Base-by-base conservation (phyloP, 2,797 vertebrate species). In the Myotis planiceps region DNA sequence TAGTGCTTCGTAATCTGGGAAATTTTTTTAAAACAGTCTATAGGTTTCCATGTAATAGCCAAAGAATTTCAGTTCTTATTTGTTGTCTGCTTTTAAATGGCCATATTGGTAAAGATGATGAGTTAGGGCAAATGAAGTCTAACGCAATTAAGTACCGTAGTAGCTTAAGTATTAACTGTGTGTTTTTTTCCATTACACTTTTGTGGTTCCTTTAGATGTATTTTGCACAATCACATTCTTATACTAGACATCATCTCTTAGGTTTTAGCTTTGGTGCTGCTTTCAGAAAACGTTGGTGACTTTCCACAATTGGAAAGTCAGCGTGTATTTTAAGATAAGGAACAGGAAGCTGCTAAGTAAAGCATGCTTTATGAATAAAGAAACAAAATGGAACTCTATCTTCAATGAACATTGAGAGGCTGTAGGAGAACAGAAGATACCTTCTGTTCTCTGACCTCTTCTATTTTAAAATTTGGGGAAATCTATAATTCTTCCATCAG, bases 251-350 rank as follows among this genome's bases (percentile, higher is more conserved):
- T 94, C 60, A 96, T 49, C 81, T 83, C 87, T 93, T 92, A 95
- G 88, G 69, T 85, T 29, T 92, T 82, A 71, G 58, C 45, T 90
- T 69, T 94, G 49, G 9, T 94, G 47, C 69, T 96, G 90, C 72
- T 90, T 92, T 96, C 32, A 94, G 63, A 88, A 92, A 92, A 88
- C 47, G n/a, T 72, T 87, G 23, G 53, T 86, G 60, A 63, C 37
- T 92, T 14, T 27, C 72, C 78, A 92, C 76, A 92, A 74, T 53
- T 96, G 90, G 68, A 90, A 96, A 94, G 27, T 66, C n/a, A 16
- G 66, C 32, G 23, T 90, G 10, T 94, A 87, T 96, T 94, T 93
- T 95, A 89, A 90, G 85, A 95, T 79, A 80, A 92, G 75, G 42
- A 92, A 72, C 69, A 95, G 92, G 85, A 96, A 94, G 51, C 78